phyloP scores from a whole-genome alignment of 2,888 invertebrate genomes.

The Ametastegia equiseti region DNA sequence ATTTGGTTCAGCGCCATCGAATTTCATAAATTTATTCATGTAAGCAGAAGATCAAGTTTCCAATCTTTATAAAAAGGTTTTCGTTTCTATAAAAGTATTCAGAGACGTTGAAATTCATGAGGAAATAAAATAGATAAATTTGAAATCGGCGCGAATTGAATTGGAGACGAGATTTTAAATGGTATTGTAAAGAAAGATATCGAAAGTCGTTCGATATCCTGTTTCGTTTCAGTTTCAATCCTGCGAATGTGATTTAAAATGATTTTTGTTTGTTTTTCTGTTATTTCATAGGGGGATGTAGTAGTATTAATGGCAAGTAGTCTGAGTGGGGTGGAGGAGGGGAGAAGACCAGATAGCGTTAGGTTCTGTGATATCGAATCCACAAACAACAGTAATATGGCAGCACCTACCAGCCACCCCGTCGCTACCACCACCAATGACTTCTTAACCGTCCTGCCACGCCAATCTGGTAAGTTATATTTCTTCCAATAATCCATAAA shows the following conservation, averaged over 20 bases:
- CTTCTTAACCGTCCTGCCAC: conserved; percentile 76
- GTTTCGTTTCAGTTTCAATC: background rate
- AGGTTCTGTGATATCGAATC: conserved; percentile 76
- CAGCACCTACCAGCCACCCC: conserved; percentile 75
- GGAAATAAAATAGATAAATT: too few species aligned
- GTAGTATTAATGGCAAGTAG: conserved; percentile 76
- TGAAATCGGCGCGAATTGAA: too few species aligned
- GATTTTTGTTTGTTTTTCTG: background rate
- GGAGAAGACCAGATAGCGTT: conserved; percentile 75
- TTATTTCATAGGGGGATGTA: conserved; percentile 71
- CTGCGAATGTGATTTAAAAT: too few species aligned
- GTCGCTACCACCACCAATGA: conserved; percentile 76
- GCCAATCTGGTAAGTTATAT: conserved; percentile 71
- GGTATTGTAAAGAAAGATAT: too few species aligned
- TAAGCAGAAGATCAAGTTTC: too few species aligned
- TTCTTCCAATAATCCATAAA: background rate
- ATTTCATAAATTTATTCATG: too few species aligned
- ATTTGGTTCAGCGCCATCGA: too few species aligned
- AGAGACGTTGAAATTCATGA: too few species aligned
- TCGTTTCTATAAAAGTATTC: too few species aligned
- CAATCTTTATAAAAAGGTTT: too few species aligned
- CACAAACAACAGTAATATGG: conserved; percentile 75
- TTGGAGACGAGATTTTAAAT: too few species aligned
- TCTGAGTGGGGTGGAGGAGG: conserved; percentile 75
- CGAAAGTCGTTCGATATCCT: background rate